phyloP scores from a whole-genome alignment of 1,140 invertebrate genomes.

The Nephila pilipes region DNA sequence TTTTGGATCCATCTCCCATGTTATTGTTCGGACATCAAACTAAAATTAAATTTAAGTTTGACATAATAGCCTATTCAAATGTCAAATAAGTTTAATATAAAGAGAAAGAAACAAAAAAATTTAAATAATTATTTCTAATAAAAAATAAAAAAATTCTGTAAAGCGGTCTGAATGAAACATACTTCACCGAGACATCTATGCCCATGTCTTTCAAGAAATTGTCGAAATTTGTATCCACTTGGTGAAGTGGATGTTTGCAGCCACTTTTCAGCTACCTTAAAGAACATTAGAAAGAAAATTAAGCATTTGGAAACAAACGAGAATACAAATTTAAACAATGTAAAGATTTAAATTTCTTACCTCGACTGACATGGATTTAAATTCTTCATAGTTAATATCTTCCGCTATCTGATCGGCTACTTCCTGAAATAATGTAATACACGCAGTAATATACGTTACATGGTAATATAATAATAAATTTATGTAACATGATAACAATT shows the following conservation, averaged over 20 bases:
- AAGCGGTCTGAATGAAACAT: no score
- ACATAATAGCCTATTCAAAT: no score
- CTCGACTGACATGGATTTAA: slow-evolving; percentile 25
- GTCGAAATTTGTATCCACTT: slow-evolving; percentile 82
- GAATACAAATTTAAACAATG: background rate
- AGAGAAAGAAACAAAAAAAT: no score
- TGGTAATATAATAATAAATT: no score
- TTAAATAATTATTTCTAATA: no score
- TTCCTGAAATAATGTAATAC: slow-evolving; percentile 79
- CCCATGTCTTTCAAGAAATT: no score
- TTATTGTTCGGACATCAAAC: no score
- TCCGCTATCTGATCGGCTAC: slow-evolving; percentile 83
- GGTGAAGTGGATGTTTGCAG: slow-evolving; percentile 83
- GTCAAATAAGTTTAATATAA: no score
- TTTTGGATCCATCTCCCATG: no score
- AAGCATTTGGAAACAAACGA: background rate
- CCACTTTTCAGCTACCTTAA: slow-evolving; percentile 84
- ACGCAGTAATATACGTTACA: background rate
- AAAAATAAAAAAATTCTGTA: no score
- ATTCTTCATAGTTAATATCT: slow-evolving; percentile 81
- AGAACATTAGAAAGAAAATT: background rate
- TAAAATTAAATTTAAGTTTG: no score
- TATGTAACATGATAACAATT: background rate
- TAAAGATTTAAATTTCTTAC: background rate
- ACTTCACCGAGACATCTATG: slow-evolving; percentile 89